phyloP scores from a whole-genome alignment of 2,797 vertebrate genomes.

The Chaetodon trifasciatus region DNA sequence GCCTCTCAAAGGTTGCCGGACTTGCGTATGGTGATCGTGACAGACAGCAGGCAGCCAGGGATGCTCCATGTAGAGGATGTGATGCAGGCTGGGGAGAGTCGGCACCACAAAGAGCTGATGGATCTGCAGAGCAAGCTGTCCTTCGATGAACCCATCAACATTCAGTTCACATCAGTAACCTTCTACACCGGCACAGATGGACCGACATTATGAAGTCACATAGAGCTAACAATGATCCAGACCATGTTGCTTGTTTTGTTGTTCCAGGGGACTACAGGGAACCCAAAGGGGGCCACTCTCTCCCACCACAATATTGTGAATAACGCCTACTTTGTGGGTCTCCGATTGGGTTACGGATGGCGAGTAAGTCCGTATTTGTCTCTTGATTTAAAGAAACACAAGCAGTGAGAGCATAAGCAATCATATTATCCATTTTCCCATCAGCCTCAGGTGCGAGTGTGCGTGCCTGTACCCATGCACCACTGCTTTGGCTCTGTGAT shows the following conservation, averaged over 20 bases:
- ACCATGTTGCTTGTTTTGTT: neutral
- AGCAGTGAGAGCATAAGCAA: neutral
- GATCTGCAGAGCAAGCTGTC: slow-evolving; percentile 85
- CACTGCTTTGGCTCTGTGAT: slow-evolving; percentile 91
- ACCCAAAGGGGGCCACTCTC: slow-evolving; percentile 90
- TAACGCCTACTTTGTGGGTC: slow-evolving; percentile 86
- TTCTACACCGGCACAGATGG: neutral
- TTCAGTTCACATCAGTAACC: slow-evolving; percentile 94
- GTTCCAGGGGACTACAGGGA: slow-evolving; percentile 92
- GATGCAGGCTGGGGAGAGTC: slow-evolving; percentile 86
- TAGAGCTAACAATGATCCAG: neutral
- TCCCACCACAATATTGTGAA: slow-evolving; percentile 88
- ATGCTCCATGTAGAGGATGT: slow-evolving; percentile 89
- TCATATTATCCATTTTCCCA: neutral
- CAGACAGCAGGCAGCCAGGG: slow-evolving; percentile 87
- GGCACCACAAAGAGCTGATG: slow-evolving; percentile 82
- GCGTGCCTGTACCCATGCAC: slow-evolving; percentile 87
- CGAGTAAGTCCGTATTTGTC: slow-evolving; percentile 76
- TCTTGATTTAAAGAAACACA: neutral
- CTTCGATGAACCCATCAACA: slow-evolving; percentile 90
- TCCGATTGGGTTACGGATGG: slow-evolving; percentile 71
- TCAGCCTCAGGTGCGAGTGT: slow-evolving; percentile 78
- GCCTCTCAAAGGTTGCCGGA: slow-evolving; percentile 87
- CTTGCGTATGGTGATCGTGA: slow-evolving; percentile 86
- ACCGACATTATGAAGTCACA: neutral